Base-by-base conservation (phyloP, 2,113 vertebrate genomes). In the Stercorarius parasiticus region DNA sequence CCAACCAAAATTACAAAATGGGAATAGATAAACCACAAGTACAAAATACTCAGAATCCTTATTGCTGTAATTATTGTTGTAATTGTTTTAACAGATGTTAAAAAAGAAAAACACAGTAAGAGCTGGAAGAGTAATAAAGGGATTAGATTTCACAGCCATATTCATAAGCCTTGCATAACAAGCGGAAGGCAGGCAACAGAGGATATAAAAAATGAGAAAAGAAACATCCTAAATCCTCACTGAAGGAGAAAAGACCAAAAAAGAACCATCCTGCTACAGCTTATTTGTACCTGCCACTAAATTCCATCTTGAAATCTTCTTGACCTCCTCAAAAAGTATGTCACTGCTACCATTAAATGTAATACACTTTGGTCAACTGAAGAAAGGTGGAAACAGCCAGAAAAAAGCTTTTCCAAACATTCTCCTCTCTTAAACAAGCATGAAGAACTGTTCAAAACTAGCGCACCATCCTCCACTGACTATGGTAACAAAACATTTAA, bases 401-500 rank as follows among this genome's bases (percentile, higher is more conserved):
- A 15, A 90, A 91, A 85, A 93, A n/a, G 30, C 15, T 84, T 90
- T 85, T 64, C 53, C 45, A 71, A 65, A 43, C 5, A 25, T 64
- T 62, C 56, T 74, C 15, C 43, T 95, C 47, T 64, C 67, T 86
- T 81, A 65, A 95, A 76, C 40, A 80, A 78, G 6, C 18, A 65
- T 6, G 23, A 88, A 89, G 67, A 22, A 55, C 61, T 62, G 38
- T 82, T 79, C 69, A 77, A 38, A 95, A 71, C n/a, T 86, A 45
- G 55, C 80, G 65, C 22, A 77, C 38, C 65, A 79, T 56, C 55
- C 58, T 95, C 61, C 61, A 49, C 53, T 52, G 81, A 36, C 69
- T 88, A 42, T 14, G 8, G 55, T 61, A 92, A 96, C 85, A 91
- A 96, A 94, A 92, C 36, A 80, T 66, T 73, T 95, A 82, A 96